phyloP scores from a whole-genome alignment of 53 echinoderm and acorn worm species.

The Luidia sarsii region DNA sequence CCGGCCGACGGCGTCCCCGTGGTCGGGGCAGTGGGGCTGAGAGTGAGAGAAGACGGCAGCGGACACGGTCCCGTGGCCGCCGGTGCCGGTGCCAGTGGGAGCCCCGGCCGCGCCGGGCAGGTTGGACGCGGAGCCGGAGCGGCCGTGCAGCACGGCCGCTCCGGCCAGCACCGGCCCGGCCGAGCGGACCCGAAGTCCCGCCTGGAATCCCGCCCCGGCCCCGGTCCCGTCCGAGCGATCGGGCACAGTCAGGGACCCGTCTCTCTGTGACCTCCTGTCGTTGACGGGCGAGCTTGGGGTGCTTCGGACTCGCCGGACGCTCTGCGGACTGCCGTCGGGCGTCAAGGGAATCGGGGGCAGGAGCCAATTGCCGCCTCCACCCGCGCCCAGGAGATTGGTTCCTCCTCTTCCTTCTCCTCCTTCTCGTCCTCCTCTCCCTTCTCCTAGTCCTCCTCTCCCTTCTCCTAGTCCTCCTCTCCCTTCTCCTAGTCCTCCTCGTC shows the following conservation, averaged over 20 bases:
- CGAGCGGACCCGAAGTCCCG: conserved; percentile 18
- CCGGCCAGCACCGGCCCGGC: conserved; percentile 40
- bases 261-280: not conserved
- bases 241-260: not conserved
- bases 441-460: too few species aligned
- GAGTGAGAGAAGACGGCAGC: conserved; percentile 18
- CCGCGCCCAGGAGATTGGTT: not conserved
- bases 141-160: conserved; percentile 13
- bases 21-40: not conserved
- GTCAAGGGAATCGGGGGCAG: conserved; percentile 13
- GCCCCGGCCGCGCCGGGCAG: conserved; percentile 21
- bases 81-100: not conserved
- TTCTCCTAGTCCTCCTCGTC: too few species aligned
- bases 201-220: not conserved
- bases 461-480: too few species aligned
- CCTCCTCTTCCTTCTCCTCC: too few species aligned
- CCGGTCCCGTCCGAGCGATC: too few species aligned
- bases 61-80: conserved; percentile 2
- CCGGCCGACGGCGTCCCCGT: too few species aligned
- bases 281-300: conserved; percentile 41
- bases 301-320: conserved; percentile 27
- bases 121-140: conserved; percentile 14
- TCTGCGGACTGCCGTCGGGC: conserved; percentile 15
- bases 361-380: not conserved
- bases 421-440: too few species aligned